phyloP scores from a whole-genome alignment of 2,113 vertebrate genomes.

The Dasyurus viverrinus region DNA sequence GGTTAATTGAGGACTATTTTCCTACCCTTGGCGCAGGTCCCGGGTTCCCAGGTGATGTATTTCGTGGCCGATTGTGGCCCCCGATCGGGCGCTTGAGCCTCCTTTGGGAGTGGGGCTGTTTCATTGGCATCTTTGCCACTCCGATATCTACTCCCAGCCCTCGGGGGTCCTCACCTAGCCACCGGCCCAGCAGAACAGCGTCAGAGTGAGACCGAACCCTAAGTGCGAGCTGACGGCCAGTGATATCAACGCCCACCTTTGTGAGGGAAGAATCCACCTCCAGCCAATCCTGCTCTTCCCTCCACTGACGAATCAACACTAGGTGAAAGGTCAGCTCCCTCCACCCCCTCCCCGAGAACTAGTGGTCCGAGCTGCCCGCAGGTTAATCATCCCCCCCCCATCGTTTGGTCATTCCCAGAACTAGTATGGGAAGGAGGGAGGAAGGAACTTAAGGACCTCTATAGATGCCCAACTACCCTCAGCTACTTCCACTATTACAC shows the following conservation, averaged over 20 bases:
- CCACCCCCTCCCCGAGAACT: not conserved
- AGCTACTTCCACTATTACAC: too few species aligned
- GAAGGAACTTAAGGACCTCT: too few species aligned
- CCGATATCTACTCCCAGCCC: not conserved
- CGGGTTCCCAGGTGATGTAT: rapidly evolving
- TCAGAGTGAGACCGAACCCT: rapidly evolving
- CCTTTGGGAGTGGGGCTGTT: not conserved
- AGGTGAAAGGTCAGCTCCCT: not conserved
- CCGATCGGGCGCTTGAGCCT: not conserved
- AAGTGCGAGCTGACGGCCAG: rapidly evolving
- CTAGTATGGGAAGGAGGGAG: too few species aligned
- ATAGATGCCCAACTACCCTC: not conserved
- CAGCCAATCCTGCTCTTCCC: not conserved
- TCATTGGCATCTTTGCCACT: not conserved
- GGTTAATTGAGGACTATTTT: not conserved
- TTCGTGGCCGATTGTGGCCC: not conserved
- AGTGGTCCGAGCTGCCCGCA: too few species aligned
- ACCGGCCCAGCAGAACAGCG: not conserved
- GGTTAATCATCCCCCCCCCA: too few species aligned
- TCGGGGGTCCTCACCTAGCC: not conserved
- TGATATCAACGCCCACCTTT: not conserved
- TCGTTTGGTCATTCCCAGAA: too few species aligned
- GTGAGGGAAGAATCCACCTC: not conserved
- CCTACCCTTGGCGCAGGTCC: not conserved
- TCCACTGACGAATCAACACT: not conserved